Percentiles rank a stretch among this genome's conserved stretches.
phyloP scores from a whole-genome alignment of 1,140 invertebrate genomes.

The Diorhabda elongata region DNA sequence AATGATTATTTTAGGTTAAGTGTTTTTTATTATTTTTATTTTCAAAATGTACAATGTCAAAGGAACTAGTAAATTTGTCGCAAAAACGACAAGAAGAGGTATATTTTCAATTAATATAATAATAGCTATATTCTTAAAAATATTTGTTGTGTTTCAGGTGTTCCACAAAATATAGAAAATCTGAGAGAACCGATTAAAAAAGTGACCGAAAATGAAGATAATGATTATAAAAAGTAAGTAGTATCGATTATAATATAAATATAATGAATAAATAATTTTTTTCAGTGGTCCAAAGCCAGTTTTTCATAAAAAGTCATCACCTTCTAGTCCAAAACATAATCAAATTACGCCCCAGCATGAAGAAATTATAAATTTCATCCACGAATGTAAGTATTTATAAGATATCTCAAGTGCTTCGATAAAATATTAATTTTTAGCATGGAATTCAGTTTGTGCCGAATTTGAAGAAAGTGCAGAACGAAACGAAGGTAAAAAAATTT shows the following conservation, averaged over 20 bases:
- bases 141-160: conserved; percentile 40
- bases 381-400: conserved; percentile 34
- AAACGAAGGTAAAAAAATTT: conserved; percentile 2
- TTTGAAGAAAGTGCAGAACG: conserved; percentile 27
- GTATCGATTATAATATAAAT: too few species aligned
- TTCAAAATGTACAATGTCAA: conserved; percentile 75
- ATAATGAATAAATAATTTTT: conserved; percentile 11
- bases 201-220: conserved; percentile 15
- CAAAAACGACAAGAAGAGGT: conserved; percentile 77
- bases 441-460: conserved; percentile 37
- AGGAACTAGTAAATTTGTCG: conserved; percentile 79
- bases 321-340: conserved; percentile 40
- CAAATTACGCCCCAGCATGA: conserved; percentile 49
- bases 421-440: conserved; percentile 31
- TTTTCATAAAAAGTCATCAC: conserved; percentile 47
- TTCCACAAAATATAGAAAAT: conserved; percentile 51
- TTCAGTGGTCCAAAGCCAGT: conserved; percentile 49
- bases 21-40: background rate
- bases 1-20: background rate
- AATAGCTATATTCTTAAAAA: conserved; percentile 7
- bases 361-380: conserved; percentile 50
- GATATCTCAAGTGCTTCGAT: background rate
- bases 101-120: conserved; percentile 10
- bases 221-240: conserved; percentile 18
- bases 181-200: conserved; percentile 21